Evolutionary conservation across 1,140 invertebrate species (phyloP).

Genomic region (Plodia interpunctella): DNA sequence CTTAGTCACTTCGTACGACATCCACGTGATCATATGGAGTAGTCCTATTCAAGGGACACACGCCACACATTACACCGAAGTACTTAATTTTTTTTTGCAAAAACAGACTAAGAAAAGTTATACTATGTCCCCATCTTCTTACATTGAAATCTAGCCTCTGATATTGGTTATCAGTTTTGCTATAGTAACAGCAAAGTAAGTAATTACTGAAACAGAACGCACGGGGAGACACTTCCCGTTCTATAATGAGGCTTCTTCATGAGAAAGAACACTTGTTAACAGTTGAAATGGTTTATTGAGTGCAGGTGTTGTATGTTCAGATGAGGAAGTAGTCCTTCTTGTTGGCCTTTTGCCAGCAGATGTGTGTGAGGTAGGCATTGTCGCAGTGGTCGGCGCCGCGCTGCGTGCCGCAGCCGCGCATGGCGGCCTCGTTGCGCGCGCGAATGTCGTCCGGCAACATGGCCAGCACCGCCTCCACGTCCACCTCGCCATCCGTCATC

Average conservation of each 20-base stretch:
- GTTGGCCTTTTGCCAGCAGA: conserved; percentile 59
- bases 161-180: too few species aligned
- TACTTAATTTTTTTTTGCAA: too few species aligned
- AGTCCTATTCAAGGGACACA: too few species aligned
- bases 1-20: too few species aligned
- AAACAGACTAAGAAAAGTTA: too few species aligned
- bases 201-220: too few species aligned
- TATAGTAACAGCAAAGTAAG: too few species aligned
- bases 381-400: conserved; percentile 59
- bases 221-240: too few species aligned
- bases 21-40: too few species aligned
- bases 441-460: conserved; percentile 48
- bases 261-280: neutral
- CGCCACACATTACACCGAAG: too few species aligned
- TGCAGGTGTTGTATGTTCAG: conserved; percentile 16
- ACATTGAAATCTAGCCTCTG: too few species aligned
- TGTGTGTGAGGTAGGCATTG: conserved; percentile 56
- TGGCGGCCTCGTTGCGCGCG: conserved; percentile 30
- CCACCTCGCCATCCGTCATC: conserved; percentile 52
- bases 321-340: conserved; percentile 57
- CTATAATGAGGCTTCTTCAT: neutral
- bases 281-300: conserved; percentile 3
- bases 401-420: conserved; percentile 50
- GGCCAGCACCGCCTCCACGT: conserved; percentile 55
- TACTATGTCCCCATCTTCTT: too few species aligned